Evolutionary conservation across 2,797 vertebrate species (phyloP).

Genomic region (Psittacula derbiana): DNA sequence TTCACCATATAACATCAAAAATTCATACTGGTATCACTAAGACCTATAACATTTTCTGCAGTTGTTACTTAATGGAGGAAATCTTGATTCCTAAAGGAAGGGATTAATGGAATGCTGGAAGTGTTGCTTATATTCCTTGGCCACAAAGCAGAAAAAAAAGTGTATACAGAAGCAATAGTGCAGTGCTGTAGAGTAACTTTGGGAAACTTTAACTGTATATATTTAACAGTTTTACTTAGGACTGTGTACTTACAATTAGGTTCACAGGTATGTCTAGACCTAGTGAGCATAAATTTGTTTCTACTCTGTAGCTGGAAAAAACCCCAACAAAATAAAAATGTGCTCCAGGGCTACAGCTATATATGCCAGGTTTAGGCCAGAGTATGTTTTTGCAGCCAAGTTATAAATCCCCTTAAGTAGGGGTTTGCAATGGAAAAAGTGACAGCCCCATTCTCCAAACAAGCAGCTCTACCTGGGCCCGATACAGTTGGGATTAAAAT

Average conservation of each 20-base stretch:
- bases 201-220: background rate
- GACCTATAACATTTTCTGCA: constrained; percentile 1
- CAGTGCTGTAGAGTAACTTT: background rate
- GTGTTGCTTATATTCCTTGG: constrained; percentile 34
- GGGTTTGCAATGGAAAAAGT: constrained; percentile 70
- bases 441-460: constrained; percentile 48
- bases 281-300: background rate
- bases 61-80: constrained; percentile 40
- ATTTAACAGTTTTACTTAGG: background rate
- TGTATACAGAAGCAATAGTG: background rate
- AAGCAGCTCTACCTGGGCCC: constrained; percentile 59
- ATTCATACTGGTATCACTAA: constrained; percentile 10
- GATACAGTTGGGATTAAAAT: constrained; percentile 68
- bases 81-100: constrained; percentile 40
- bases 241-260: background rate
- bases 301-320: constrained; percentile 6
- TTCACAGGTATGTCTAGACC: constrained; percentile 14
- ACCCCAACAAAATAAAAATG: constrained; percentile 49
- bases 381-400: constrained; percentile 67
- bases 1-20: constrained; percentile 31
- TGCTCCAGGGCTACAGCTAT: constrained; percentile 55
- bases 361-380: constrained; percentile 58
- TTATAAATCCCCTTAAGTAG: constrained; percentile 69
- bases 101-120: constrained; percentile 51
- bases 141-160: constrained; percentile 6